Conservation (phyloP, 2,113 vertebrate genomes). For the Pyxicephalus adspersus region DNA sequence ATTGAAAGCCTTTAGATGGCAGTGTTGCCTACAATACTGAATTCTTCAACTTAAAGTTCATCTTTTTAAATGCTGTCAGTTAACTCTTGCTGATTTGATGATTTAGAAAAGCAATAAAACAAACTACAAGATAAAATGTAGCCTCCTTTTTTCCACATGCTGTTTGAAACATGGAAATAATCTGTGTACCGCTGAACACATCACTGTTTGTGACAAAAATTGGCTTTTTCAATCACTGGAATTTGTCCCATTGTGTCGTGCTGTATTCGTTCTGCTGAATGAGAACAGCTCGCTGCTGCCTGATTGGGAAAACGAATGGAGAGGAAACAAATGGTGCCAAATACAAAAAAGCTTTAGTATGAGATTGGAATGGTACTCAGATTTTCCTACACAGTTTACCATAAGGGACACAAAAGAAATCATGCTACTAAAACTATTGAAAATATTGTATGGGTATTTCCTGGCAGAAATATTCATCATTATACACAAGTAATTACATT, state of each 20-base stretch:
- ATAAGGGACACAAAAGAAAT: constrained; percentile 13
- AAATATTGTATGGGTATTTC: neutral
- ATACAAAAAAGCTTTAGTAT: constrained; percentile 8
- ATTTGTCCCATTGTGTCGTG: constrained; percentile 21
- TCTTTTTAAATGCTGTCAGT: constrained; percentile 17
- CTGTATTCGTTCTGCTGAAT: constrained; percentile 31
- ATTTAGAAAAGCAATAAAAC: constrained; percentile 21
- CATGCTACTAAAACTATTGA: constrained; percentile 1
- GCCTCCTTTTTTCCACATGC: neutral
- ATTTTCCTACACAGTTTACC: constrained; percentile 34
- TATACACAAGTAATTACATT: neutral
- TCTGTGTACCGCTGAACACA: constrained; percentile 15
- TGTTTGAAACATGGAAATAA: constrained; percentile 35
- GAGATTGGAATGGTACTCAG: constrained; percentile 25
- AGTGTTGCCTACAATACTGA: constrained; percentile 26
- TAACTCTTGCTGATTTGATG: constrained; percentile 41
- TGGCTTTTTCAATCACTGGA: constrained; percentile 27
- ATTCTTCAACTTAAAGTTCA: constrained; percentile 1
- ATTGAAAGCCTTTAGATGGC: constrained; percentile 36
- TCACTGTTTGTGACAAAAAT: constrained; percentile 32
- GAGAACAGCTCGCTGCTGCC: constrained; percentile 14
- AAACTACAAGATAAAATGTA: constrained; percentile 18
- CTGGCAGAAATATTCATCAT: neutral
- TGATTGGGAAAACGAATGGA: neutral
- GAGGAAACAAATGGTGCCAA: constrained; percentile 41